Percentiles rank a stretch among this genome's conserved stretches.
Conservation (phyloP, 2,797 vertebrate genomes). For the Spatula versicolor region DNA sequence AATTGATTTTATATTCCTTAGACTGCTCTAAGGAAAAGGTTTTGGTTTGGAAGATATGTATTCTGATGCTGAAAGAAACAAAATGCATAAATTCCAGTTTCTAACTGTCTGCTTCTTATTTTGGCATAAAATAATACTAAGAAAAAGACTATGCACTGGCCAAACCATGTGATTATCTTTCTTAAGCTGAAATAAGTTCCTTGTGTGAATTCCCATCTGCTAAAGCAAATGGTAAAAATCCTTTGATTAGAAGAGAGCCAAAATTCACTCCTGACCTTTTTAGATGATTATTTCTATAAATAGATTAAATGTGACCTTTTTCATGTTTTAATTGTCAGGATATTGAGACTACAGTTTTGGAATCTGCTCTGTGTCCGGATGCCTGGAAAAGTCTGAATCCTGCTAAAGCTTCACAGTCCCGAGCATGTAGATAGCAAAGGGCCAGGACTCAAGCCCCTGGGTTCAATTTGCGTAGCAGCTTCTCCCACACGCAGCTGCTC, state of each 20-base stretch:
- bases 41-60: neutral
- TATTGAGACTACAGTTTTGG: neutral
- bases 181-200: neutral
- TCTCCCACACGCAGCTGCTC: neutral
- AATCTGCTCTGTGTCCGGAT: neutral
- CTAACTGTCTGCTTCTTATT: neutral
- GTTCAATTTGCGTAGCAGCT: neutral
- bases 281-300: neutral
- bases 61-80: neutral
- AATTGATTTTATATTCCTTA: neutral
- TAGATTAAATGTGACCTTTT: neutral
- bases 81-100: neutral
- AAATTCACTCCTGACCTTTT: neutral
- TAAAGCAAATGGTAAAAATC: neutral
- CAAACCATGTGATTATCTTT: neutral
- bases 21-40: neutral
- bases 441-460: neutral
- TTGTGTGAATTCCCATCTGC: neutral
- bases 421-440: neutral
- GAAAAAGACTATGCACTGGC: neutral
- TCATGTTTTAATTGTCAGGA: neutral
- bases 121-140: neutral
- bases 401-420: neutral
- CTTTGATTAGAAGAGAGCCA: neutral
- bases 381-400: neutral